A percentile compares a stretch with the other conserved stretches of the same genome.
Evolutionary conservation across 2,888 invertebrate species (phyloP).

Genomic region (Euclidia mi): DNA sequence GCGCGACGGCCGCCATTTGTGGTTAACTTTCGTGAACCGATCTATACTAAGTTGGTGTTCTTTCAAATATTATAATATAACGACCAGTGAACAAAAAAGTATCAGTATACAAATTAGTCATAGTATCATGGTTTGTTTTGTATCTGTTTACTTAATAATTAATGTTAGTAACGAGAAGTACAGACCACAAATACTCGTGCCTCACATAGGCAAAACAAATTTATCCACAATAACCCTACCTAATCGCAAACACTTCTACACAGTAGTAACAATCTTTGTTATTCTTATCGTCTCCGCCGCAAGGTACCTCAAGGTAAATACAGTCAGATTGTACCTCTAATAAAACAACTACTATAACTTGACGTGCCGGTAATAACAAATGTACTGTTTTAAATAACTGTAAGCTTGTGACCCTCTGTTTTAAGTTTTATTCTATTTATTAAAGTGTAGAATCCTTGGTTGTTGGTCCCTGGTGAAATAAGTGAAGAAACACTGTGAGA

Average conservation of each 20-base stretch:
- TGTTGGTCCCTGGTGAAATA: slow-evolving; percentile 16
- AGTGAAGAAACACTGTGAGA: slow-evolving; percentile 3
- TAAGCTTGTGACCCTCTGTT: slow-evolving; percentile 14
- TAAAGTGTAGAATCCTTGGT: slow-evolving; percentile 12
- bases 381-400: slow-evolving; percentile 11
- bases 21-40: too few species aligned
- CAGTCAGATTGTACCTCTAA: slow-evolving; percentile 58
- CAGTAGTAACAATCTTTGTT: slow-evolving; percentile 23
- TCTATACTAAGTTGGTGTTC: too few species aligned
- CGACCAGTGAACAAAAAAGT: too few species aligned
- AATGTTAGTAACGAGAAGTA: too few species aligned
- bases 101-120: too few species aligned
- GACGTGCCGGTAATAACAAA: slow-evolving; percentile 54
- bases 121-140: too few species aligned
- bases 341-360: slow-evolving; percentile 57
- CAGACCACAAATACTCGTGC: background rate
- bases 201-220: background rate
- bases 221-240: slow-evolving; percentile 10
- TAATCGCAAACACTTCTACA: slow-evolving; percentile 8
- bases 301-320: slow-evolving; percentile 47
- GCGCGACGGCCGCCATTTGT: too few species aligned
- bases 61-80: too few species aligned
- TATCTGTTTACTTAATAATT: too few species aligned
- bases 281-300: slow-evolving; percentile 40
- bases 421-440: slow-evolving; percentile 12